Evolutionary conservation across 2,113 vertebrate genomes (phyloP).

Genomic region (Calidris pygmaea): DNA sequence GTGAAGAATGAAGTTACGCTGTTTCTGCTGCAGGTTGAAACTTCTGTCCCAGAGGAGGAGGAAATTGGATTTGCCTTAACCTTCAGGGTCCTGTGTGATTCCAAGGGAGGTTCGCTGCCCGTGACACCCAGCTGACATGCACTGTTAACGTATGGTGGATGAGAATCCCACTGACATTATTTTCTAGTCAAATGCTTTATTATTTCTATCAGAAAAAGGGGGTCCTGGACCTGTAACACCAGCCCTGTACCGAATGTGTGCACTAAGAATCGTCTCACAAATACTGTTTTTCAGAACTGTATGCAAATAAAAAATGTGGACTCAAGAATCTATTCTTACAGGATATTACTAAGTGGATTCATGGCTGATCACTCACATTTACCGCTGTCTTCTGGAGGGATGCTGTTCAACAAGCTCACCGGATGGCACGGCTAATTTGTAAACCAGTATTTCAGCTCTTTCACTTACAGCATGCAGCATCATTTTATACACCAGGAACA

Average conservation of each 20-base stretch:
- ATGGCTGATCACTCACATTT: not conserved
- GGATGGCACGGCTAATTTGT: not conserved
- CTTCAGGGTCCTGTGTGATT: not conserved
- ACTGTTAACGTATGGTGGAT: not conserved
- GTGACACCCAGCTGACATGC: not conserved
- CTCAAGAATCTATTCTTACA: not conserved
- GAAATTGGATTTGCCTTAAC: not conserved
- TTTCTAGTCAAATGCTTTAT: not conserved
- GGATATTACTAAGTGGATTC: not conserved
- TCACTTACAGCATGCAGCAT: not conserved
- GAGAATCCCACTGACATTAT: not conserved
- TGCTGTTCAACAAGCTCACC: not conserved
- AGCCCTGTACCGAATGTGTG: not conserved
- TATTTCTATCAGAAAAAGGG: not conserved
- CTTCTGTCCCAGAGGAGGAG: not conserved
- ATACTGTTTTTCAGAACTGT: not conserved
- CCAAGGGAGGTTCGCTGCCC: not conserved
- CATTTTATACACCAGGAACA: slow-evolving; percentile 12
- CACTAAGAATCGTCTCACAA: not conserved
- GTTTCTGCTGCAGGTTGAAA: not conserved
- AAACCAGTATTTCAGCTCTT: slow-evolving; percentile 19
- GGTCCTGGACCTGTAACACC: not conserved
- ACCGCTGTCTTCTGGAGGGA: not conserved
- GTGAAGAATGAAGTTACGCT: not conserved
- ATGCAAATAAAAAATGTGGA: not conserved